These are phyloP conservation scores for Keiferia lycopersicella DNA, from an alignment of 2,888 invertebrate genomes.

Conservation along the genomic window DNA sequence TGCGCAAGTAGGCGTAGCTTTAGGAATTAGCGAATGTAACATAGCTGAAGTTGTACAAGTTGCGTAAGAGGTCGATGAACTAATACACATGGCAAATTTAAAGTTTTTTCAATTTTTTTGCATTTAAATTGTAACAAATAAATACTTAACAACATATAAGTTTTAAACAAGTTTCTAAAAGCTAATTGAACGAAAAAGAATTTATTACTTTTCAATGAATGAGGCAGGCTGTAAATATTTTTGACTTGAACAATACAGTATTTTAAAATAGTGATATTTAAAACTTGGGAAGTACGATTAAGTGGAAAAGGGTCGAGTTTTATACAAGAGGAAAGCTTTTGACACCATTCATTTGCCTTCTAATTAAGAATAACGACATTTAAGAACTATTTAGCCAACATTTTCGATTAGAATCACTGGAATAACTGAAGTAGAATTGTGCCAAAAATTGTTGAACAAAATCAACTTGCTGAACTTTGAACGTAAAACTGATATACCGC, in stretches of 20 bases:
- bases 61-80: slow-evolving; percentile 45
- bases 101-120: too few relatives aligned
- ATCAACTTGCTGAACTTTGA: not conserved
- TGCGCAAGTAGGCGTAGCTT: slow-evolving; percentile 33
- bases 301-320: not conserved
- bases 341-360: not conserved
- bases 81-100: slow-evolving; percentile 11
- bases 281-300: too few relatives aligned
- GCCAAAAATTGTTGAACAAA: not conserved
- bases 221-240: not conserved
- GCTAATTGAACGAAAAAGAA: too few relatives aligned
- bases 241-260: not conserved
- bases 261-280: too few relatives aligned
- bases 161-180: too few relatives aligned
- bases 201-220: not conserved
- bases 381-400: not conserved
- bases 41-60: slow-evolving; percentile 23
- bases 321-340: slow-evolving; percentile 1
- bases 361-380: too few relatives aligned
- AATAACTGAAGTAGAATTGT: not conserved
- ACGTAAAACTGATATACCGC: not conserved
- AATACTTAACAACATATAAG: too few relatives aligned
- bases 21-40: slow-evolving; percentile 36
- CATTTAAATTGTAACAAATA: too few relatives aligned
- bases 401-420: not conserved